phyloP scores from a whole-genome alignment of 2,797 vertebrate genomes.

The Podarcis siculus region DNA sequence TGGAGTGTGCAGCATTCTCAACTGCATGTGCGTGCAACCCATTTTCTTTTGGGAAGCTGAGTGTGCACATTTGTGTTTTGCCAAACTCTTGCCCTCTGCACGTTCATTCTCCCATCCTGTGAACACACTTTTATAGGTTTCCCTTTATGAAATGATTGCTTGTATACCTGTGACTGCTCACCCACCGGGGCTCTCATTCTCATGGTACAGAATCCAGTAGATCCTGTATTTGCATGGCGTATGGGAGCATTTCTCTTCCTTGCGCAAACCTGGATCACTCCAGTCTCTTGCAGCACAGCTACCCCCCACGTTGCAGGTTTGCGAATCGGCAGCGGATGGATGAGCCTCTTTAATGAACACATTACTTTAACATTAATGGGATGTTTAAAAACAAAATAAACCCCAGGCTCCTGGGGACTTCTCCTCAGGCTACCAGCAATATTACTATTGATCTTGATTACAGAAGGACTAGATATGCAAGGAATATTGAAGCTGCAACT shows the following conservation, averaged over 20 bases:
- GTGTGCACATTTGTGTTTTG: background rate
- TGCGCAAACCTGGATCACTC: background rate
- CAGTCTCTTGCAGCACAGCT: background rate
- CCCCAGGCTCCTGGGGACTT: background rate
- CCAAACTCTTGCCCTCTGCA: background rate
- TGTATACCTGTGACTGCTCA: no score
- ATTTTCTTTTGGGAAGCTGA: no score
- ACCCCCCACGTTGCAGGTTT: constrained; percentile 3
- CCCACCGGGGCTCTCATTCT: background rate
- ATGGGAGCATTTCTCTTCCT: background rate
- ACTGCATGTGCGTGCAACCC: no score
- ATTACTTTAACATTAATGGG: background rate
- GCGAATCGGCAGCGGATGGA: background rate
- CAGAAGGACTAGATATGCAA: background rate
- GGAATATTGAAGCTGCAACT: background rate
- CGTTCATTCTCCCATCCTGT: background rate
- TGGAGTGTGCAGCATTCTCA: no score
- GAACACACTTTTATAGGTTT: background rate
- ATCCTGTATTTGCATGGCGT: no score
- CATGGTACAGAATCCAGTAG: background rate
- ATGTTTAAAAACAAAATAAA: background rate
- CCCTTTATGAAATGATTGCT: background rate
- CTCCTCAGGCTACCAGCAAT: background rate
- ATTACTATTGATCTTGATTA: background rate
- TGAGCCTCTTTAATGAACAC: background rate